Conservation (phyloP, 2,888 invertebrate genomes). For the Campoplex nolae region DNA sequence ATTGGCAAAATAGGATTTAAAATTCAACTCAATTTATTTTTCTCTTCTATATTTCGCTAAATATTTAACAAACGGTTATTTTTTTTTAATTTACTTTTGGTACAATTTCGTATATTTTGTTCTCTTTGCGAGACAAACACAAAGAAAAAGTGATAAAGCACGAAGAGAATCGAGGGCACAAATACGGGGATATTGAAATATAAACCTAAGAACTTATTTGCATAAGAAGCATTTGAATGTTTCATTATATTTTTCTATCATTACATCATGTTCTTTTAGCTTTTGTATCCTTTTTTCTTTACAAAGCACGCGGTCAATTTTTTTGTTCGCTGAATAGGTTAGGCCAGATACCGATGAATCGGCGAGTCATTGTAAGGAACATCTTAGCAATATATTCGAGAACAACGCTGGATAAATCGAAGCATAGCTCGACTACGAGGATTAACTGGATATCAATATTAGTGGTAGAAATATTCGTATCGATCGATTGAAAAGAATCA, state of each 20-base stretch:
- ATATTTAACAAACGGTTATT: neutral
- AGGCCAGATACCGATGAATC: constrained; percentile 54
- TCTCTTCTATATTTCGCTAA: neutral
- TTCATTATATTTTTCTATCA: neutral
- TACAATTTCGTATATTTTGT: neutral
- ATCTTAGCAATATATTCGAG: neutral
- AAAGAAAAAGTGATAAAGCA: neutral
- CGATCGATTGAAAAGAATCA: constrained; percentile 48
- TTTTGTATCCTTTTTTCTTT: constrained; percentile 30
- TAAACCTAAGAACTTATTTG: neutral
- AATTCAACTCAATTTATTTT: neutral
- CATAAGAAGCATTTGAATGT: neutral
- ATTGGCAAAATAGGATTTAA: neutral
- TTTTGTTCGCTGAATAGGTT: constrained; percentile 55
- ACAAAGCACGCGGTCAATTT: constrained; percentile 58
- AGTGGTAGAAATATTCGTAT: neutral
- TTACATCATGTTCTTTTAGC: constrained; percentile 3
- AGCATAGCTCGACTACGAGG: neutral
- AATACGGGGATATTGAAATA: neutral
- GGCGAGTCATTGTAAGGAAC: constrained; percentile 62
- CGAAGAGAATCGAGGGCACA: neutral
- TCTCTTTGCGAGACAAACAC: neutral
- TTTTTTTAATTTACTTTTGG: neutral
- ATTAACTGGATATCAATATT: neutral
- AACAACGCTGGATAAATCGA: neutral